phyloP scores from a whole-genome alignment of 2,113 vertebrate species.

The Dromaius novaehollandiae region DNA sequence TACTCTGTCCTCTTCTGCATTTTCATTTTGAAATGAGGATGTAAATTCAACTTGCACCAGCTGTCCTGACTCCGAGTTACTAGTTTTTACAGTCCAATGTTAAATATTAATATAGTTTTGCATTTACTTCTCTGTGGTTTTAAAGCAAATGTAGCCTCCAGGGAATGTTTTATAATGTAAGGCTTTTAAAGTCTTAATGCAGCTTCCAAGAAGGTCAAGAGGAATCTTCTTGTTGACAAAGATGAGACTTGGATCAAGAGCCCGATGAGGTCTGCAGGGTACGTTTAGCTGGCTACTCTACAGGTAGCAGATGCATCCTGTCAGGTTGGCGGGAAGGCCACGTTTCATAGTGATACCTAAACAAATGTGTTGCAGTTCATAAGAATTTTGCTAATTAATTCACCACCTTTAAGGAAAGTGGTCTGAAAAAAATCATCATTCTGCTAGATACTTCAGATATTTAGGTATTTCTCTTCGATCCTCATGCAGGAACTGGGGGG shows the following conservation, averaged over 20 bases:
- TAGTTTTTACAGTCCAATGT: constrained; percentile 30
- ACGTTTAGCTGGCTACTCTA: not conserved
- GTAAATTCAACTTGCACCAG: constrained; percentile 48
- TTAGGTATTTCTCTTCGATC: not conserved
- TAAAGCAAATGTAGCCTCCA: constrained; percentile 34
- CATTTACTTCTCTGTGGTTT: constrained; percentile 36
- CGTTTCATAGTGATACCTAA: not conserved
- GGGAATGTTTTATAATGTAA: constrained; percentile 54
- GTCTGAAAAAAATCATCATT: not conserved
- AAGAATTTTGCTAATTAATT: not conserved
- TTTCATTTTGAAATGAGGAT: constrained; percentile 15
- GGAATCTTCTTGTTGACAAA: constrained; percentile 17
- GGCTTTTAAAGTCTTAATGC: constrained; percentile 12
- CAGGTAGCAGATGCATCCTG: not conserved
- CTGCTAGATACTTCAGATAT: not conserved
- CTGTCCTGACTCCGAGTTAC: constrained; percentile 11
- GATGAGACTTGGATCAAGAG: not conserved
- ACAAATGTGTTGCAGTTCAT: not conserved
- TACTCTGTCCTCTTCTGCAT: not conserved
- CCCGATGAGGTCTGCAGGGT: not conserved
- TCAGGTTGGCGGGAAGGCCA: not conserved
- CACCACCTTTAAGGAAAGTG: not conserved
- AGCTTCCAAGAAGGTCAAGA: constrained; percentile 36
- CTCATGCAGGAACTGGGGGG: not conserved
- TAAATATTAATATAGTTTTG: constrained; percentile 63